These are phyloP conservation scores for Syncerus caffer DNA, from an alignment of 2,797 vertebrate genomes.

Conservation along the genomic window DNA sequence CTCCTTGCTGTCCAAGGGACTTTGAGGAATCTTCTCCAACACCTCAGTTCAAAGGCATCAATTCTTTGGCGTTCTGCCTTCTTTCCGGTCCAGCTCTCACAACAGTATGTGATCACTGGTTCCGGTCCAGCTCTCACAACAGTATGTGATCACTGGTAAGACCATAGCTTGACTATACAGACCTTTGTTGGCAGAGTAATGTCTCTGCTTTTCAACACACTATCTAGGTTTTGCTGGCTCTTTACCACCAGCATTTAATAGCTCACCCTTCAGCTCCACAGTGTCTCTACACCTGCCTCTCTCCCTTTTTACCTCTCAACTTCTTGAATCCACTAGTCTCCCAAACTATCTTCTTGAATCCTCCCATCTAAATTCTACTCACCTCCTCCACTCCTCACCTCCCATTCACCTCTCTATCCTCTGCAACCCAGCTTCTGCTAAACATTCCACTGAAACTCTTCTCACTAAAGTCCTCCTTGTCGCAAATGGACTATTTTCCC, in stretches of 20 bases:
- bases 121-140: background rate
- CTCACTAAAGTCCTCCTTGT: background rate
- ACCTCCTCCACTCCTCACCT: background rate
- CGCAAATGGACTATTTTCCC: background rate
- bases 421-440: background rate
- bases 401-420: background rate
- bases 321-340: background rate
- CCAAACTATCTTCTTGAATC: background rate
- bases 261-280: background rate
- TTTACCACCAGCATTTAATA: background rate
- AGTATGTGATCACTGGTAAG: background rate
- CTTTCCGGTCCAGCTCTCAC: background rate
- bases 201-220: background rate
- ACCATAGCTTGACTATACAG: background rate
- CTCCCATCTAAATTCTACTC: background rate
- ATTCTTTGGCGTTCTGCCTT: background rate
- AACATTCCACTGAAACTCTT: background rate
- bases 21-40: background rate
- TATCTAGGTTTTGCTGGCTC: background rate
- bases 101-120: background rate
- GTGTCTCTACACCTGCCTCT: background rate
- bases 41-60: background rate
- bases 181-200: background rate
- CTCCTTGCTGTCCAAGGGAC: background rate
- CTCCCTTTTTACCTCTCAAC: background rate